phyloP scores from a whole-genome alignment of 2,113 vertebrate species.

The Lophotis ruficrista region DNA sequence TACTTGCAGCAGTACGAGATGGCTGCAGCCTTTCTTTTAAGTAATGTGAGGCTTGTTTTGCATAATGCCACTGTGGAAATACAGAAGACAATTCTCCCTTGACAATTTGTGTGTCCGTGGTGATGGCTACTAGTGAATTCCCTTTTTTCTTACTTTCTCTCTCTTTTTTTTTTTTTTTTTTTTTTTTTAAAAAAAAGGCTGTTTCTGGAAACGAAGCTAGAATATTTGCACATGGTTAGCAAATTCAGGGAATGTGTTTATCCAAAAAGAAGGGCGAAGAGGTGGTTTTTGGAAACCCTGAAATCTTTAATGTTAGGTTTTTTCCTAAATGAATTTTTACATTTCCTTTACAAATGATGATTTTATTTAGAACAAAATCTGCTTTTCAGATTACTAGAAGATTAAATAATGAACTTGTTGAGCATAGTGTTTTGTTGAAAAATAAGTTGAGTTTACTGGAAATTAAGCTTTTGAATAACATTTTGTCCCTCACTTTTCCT shows the following conservation, averaged over 20 bases:
- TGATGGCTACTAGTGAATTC: neutral
- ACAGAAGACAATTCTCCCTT: neutral
- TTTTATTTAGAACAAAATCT: neutral
- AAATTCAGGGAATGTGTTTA: neutral
- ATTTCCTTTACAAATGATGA: neutral
- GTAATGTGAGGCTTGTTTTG: neutral
- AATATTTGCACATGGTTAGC: neutral
- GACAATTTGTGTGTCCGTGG: neutral
- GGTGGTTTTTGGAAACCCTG: neutral
- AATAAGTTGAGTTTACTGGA: neutral
- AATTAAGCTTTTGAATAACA: neutral
- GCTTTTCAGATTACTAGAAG: neutral
- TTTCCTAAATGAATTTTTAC: neutral
- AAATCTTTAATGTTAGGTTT: neutral
- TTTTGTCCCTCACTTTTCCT: neutral
- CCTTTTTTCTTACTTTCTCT: too few species aligned
- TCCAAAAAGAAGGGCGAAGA: neutral
- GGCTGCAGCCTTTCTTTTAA: constrained; percentile 23
- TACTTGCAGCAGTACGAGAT: neutral
- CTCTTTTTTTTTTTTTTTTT: neutral
- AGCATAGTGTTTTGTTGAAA: neutral
- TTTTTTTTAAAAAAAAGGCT: neutral
- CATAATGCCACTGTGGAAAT: neutral
- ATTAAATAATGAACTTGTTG: neutral
- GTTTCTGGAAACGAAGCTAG: neutral